Evolutionary conservation across 2,797 vertebrate species (phyloP).

Genomic region (Atherinosoma microstoma): DNA sequence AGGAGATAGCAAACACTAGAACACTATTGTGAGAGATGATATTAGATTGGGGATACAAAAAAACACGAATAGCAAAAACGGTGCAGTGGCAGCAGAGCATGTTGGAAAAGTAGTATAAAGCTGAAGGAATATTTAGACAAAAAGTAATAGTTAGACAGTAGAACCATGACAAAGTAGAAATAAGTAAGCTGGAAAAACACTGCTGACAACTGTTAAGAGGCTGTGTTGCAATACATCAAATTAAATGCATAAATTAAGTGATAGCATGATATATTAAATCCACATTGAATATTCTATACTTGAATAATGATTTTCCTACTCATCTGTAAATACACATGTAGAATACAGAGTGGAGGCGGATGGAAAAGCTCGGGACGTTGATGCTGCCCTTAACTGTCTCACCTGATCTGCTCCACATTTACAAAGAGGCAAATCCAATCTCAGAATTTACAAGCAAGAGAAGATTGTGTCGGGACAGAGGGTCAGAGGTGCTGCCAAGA

Average conservation of each 20-base stretch:
- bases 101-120: slow-evolving; percentile 24
- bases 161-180: slow-evolving; percentile 24
- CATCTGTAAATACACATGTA: not conserved
- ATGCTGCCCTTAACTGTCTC: not conserved
- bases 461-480: slow-evolving; percentile 20
- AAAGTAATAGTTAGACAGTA: slow-evolving; percentile 37
- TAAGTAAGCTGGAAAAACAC: slow-evolving; percentile 28
- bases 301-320: too few species aligned
- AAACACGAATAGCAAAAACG: slow-evolving; percentile 43
- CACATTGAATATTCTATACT: not conserved
- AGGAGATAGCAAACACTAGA: slow-evolving; percentile 37
- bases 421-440: slow-evolving; percentile 20
- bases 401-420: slow-evolving; percentile 7
- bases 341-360: not conserved
- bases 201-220: slow-evolving; percentile 23
- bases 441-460: slow-evolving; percentile 21
- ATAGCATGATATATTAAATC: slow-evolving; percentile 9
- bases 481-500: slow-evolving; percentile 8
- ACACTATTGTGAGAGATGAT: slow-evolving; percentile 23
- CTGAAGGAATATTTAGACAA: slow-evolving; percentile 35
- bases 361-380: not conserved
- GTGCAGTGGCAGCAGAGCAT: slow-evolving; percentile 23
- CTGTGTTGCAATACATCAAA: slow-evolving; percentile 20
- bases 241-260: slow-evolving; percentile 43
- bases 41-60: slow-evolving; percentile 49